phyloP scores from a whole-genome alignment of 23 tunicate species.

The Aplidium turbinatum region DNA sequence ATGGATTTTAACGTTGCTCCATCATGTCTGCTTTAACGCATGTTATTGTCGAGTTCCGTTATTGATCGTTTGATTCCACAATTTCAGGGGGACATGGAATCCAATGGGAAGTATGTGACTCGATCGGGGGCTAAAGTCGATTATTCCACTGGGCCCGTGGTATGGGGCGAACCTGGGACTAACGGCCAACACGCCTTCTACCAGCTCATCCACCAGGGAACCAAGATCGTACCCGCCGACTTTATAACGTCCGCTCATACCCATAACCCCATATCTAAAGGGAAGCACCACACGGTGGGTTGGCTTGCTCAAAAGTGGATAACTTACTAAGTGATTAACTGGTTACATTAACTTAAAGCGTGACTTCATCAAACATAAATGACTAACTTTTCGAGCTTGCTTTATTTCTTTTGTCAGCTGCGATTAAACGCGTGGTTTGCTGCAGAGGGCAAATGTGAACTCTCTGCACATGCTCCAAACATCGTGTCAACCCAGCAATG shows the following conservation, averaged over 20 bases:
- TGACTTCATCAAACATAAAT: too few species aligned
- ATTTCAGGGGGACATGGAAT: constrained; percentile 98
- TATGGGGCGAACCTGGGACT: constrained; percentile 99
- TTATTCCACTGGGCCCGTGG: constrained; percentile 97
- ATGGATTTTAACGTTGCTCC: too few species aligned
- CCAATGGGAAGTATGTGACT: constrained; percentile 97
- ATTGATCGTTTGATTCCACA: not conserved
- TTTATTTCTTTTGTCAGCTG: too few species aligned
- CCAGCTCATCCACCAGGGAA: constrained; percentile 98
- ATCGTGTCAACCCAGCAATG: too few species aligned
- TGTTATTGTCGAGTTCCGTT: too few species aligned
- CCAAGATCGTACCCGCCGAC: constrained; percentile 78
- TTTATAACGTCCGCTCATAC: constrained; percentile 77
- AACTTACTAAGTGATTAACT: not conserved
- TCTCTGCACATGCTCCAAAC: too few species aligned
- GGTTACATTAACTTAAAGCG: not conserved
- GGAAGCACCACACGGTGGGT: constrained; percentile 82
- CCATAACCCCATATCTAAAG: constrained; percentile 84
- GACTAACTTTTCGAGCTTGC: too few species aligned
- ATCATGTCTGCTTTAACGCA: too few species aligned
- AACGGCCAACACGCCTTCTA: constrained; percentile 99
- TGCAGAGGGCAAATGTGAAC: too few species aligned
- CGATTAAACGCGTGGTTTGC: too few species aligned
- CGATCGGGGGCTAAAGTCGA: constrained; percentile 85
- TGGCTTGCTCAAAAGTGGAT: not conserved